These are phyloP conservation scores for Carlito syrichta DNA, from an alignment of 2,113 vertebrate species.

Conservation along the genomic window DNA sequence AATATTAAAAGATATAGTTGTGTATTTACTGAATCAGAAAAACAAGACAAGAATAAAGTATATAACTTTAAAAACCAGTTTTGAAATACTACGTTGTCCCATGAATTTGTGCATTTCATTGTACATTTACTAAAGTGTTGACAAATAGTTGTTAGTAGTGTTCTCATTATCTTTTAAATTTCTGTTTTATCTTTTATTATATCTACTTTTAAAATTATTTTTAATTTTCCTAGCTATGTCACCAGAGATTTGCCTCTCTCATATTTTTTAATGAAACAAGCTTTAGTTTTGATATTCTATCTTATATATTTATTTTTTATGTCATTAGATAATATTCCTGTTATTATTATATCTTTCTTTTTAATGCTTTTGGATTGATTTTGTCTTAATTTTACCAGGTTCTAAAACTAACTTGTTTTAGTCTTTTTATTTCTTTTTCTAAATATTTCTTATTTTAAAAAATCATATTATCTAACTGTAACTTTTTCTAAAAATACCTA, in stretches of 20 bases:
- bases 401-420: neutral
- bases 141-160: neutral
- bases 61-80: neutral
- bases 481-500: neutral
- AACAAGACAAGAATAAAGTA: neutral
- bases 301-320: neutral
- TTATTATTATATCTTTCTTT: neutral
- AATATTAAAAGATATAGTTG: neutral
- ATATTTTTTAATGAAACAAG: neutral
- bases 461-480: neutral
- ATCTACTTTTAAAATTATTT: neutral
- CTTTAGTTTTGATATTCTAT: neutral
- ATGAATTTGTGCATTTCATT: neutral
- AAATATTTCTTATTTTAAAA: neutral
- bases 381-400: neutral
- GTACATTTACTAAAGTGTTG: neutral
- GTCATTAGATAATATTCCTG: neutral
- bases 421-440: neutral
- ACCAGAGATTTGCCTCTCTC: neutral
- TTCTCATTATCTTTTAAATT: neutral
- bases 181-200: neutral
- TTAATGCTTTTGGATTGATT: neutral
- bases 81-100: neutral
- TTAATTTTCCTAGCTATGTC: too few species aligned
- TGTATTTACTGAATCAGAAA: neutral